A percentile compares a stretch with the other conserved stretches of the same genome.
Evolutionary conservation across 2,113 vertebrate species (phyloP).

Genomic region (Microcebus tavaratra): DNA sequence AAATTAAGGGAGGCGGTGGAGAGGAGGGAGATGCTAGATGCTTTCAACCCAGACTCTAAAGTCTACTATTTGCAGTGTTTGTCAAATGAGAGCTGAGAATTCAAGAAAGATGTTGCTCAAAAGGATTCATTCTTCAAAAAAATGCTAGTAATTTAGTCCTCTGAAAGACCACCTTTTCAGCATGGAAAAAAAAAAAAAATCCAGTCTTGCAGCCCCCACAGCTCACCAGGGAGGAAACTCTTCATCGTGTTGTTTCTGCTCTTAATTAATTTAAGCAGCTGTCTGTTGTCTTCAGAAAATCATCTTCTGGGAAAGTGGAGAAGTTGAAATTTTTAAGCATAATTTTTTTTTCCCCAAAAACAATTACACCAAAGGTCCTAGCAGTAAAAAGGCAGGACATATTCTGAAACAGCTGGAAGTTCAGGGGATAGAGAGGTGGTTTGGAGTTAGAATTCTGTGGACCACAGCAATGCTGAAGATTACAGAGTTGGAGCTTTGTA

Average conservation of each 20-base stretch:
- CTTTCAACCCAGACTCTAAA: neutral
- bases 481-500: neutral
- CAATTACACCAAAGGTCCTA: neutral
- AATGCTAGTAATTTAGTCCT: constrained; percentile 53
- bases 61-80: neutral
- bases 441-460: too few relatives aligned
- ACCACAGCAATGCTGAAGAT: accelerated
- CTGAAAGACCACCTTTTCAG: constrained; percentile 55
- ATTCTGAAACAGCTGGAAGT: neutral
- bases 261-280: constrained; percentile 78
- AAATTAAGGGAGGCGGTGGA: neutral
- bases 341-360: neutral
- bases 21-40: accelerated
- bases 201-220: neutral
- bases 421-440: too few relatives aligned
- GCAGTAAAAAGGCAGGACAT: neutral
- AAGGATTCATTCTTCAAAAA: constrained; percentile 58
- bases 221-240: constrained; percentile 42
- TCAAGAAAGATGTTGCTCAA: constrained; percentile 12
- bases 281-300: constrained; percentile 37
- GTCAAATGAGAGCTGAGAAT: neutral
- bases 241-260: constrained; percentile 55
- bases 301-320: neutral
- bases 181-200: constrained; percentile 1
- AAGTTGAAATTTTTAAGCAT: neutral